Evolutionary conservation across 2,888 invertebrate genomes (phyloP).

Genomic region (Xanthorhoe designata): DNA sequence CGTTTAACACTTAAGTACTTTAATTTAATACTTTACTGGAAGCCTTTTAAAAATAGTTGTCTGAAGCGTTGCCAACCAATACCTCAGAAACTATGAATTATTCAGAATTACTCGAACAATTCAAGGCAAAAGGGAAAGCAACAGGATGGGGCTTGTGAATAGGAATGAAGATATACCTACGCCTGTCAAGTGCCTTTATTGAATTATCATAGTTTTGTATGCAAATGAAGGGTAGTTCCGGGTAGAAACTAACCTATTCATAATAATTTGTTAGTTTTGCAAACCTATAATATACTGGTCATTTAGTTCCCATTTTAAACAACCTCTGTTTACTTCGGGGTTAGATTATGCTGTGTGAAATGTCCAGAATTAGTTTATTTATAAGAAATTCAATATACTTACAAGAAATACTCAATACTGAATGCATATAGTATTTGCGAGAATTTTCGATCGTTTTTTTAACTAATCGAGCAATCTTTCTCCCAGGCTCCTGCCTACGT

Average conservation of each 20-base stretch:
- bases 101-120: constrained; percentile 38
- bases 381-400: no score
- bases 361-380: no score
- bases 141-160: constrained; percentile 40
- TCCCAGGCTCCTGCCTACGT: constrained; percentile 24
- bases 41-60: not conserved
- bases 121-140: constrained; percentile 41
- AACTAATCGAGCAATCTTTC: constrained; percentile 30
- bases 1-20: no score
- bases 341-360: no score
- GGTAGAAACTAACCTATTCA: not conserved
- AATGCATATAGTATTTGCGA: no score
- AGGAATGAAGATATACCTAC: constrained; percentile 36
- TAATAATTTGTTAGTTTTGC: no score
- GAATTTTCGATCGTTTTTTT: not conserved
- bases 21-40: not conserved
- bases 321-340: no score
- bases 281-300: no score
- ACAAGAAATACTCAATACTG: no score
- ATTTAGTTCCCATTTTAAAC: no score
- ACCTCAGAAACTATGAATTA: constrained; percentile 41
- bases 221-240: constrained; percentile 10
- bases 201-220: constrained; percentile 20
- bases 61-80: constrained; percentile 24
- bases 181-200: constrained; percentile 16